phyloP scores from a whole-genome alignment of 2,888 invertebrate species.

The Oscheius sp. region DNA sequence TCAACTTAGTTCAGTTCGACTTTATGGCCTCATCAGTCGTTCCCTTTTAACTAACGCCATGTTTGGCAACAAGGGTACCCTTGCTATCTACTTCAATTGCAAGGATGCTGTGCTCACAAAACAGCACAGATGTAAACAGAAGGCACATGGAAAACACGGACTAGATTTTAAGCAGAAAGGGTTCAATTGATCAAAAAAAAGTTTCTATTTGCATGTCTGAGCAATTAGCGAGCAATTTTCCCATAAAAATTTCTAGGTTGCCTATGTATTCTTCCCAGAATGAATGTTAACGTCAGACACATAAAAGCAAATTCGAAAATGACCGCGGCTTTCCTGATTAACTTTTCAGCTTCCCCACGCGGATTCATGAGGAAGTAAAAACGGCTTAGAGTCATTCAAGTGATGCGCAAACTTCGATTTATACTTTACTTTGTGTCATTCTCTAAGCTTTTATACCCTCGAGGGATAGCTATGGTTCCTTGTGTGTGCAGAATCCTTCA shows the following conservation, averaged over 20 bases:
- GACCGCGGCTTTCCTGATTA: too few relatives aligned
- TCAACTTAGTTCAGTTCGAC: too few relatives aligned
- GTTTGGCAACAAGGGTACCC: too few relatives aligned
- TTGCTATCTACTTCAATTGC: background rate
- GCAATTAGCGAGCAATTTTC: too few relatives aligned
- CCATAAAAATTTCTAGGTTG: too few relatives aligned
- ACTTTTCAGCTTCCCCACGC: too few relatives aligned
- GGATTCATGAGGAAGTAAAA: too few relatives aligned
- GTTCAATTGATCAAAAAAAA: background rate
- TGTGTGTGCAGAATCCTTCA: conserved; percentile 13
- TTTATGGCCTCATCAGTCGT: too few relatives aligned
- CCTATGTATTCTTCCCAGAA: too few relatives aligned
- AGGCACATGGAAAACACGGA: conserved; percentile 10
- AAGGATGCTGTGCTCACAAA: conserved; percentile 1
- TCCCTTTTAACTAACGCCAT: too few relatives aligned
- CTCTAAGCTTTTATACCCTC: background rate
- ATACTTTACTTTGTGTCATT: background rate
- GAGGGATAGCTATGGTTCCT: background rate
- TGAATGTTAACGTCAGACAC: too few relatives aligned
- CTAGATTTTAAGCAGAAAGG: background rate
- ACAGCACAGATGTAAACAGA: conserved; percentile 17
- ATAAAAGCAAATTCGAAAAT: too few relatives aligned
- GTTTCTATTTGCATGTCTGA: background rate
- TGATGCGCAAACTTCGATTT: background rate
- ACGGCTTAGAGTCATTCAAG: background rate